Evolutionary conservation across 1,140 invertebrate species (phyloP).

Genomic region (Rhopalosiphum padi): DNA sequence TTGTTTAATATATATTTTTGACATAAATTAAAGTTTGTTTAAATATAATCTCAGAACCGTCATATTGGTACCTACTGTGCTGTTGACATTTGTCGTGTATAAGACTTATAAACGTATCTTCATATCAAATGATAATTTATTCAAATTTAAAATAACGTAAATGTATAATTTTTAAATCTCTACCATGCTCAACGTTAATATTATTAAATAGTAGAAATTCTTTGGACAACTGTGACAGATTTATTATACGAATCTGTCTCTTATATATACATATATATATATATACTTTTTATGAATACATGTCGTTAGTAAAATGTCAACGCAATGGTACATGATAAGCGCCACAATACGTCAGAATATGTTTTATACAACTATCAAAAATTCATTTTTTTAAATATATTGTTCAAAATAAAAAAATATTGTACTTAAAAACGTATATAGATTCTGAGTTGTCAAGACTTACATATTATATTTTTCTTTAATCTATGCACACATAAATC

Average conservation of each 20-base stretch:
- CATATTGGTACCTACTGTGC: not conserved
- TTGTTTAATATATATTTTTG: not conserved
- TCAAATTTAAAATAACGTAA: conserved; percentile 4
- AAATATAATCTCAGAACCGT: conserved; percentile 8
- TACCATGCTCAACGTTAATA: not conserved
- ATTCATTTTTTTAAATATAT: not conserved
- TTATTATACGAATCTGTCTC: not conserved
- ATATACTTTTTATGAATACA: not conserved
- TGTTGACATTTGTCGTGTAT: conserved; percentile 4
- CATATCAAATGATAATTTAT: not conserved
- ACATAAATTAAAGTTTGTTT: conserved; percentile 17
- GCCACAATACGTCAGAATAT: conserved; percentile 20
- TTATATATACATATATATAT: not conserved
- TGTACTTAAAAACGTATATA: not conserved
- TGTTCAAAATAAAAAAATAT: not conserved
- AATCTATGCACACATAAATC: not conserved
- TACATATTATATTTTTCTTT: not conserved
- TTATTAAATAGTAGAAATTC: not conserved
- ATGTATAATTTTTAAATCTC: conserved; percentile 16
- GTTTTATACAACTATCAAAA: not conserved
- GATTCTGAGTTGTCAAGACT: not conserved
- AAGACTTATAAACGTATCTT: not conserved
- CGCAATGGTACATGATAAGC: not conserved
- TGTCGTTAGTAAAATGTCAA: conserved; percentile 37
- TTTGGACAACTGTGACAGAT: not conserved